phyloP scores from a whole-genome alignment of 2,113 vertebrate genomes.

The Dasyornis broadbenti region DNA sequence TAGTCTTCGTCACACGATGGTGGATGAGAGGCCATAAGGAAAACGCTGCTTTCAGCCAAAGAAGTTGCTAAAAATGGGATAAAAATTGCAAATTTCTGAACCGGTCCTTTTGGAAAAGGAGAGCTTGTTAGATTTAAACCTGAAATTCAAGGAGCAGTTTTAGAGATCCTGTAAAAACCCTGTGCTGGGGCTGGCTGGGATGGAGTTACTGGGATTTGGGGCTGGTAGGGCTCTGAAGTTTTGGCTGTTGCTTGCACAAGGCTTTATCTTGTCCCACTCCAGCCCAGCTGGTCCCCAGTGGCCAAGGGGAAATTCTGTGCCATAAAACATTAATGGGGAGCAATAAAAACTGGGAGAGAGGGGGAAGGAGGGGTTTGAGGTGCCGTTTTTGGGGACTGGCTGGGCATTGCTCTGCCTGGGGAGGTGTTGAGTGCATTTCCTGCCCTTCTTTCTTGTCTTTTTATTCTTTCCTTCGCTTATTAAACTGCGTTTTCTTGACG shows the following conservation, averaged over 20 bases:
- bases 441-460: not conserved
- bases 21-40: not conserved
- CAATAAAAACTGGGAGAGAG: not conserved
- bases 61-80: not conserved
- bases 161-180: not conserved
- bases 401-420: not conserved
- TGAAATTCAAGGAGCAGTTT: not conserved
- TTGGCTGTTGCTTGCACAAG: not conserved
- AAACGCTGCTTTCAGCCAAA: not conserved
- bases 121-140: not conserved
- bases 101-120: not conserved
- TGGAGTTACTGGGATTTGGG: not conserved
- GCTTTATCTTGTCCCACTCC: not conserved
- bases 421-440: not conserved
- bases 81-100: not conserved
- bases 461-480: not conserved
- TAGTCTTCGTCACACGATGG: not conserved
- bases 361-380: not conserved
- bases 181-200: not conserved
- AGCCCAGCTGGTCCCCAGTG: not conserved
- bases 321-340: not conserved
- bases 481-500: not conserved
- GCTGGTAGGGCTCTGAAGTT: not conserved
- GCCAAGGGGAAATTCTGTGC: not conserved
- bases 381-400: not conserved